Conservation (phyloP, 2,113 vertebrate species). For the Oreochromis aureus region DNA sequence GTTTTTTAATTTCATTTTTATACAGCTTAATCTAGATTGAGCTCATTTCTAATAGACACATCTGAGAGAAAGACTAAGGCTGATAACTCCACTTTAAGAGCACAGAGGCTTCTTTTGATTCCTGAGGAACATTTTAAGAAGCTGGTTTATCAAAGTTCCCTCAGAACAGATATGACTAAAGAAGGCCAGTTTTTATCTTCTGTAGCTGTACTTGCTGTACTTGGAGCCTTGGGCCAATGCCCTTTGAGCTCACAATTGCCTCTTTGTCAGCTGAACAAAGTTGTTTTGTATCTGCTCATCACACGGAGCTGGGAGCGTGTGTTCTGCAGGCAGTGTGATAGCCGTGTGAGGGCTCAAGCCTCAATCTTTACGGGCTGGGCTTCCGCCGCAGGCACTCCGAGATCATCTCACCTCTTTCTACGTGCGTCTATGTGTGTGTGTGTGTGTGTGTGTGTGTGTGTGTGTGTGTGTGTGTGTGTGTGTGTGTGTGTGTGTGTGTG, state of each 20-base stretch:
- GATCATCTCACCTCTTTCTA: conserved; percentile 17
- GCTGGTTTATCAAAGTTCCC: background rate
- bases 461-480: conserved; percentile 22
- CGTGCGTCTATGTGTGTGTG: background rate
- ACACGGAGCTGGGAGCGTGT: conserved; percentile 26
- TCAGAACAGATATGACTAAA: conserved; percentile 9
- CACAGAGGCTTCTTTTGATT: background rate
- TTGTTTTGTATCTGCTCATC: conserved; percentile 58
- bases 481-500: conserved; percentile 1
- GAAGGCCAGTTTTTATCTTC: conserved; percentile 5
- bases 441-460: conserved; percentile 21
- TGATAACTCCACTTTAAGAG: background rate
- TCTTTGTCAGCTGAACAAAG: conserved; percentile 61
- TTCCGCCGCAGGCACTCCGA: conserved; percentile 36
- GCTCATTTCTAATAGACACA: background rate
- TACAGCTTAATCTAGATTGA: background rate
- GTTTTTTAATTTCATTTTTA: background rate
- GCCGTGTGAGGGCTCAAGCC: conserved; percentile 42
- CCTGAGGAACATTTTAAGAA: background rate
- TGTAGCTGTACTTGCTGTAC: background rate
- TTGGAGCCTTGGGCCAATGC: conserved; percentile 10
- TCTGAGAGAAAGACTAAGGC: background rate
- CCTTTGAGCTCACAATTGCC: conserved; percentile 50
- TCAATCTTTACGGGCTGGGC: conserved; percentile 19
- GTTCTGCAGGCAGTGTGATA: conserved; percentile 47